These are phyloP conservation scores for Hippocampus zosterae DNA, from an alignment of 2,113 vertebrate genomes.

Conservation along the genomic window DNA sequence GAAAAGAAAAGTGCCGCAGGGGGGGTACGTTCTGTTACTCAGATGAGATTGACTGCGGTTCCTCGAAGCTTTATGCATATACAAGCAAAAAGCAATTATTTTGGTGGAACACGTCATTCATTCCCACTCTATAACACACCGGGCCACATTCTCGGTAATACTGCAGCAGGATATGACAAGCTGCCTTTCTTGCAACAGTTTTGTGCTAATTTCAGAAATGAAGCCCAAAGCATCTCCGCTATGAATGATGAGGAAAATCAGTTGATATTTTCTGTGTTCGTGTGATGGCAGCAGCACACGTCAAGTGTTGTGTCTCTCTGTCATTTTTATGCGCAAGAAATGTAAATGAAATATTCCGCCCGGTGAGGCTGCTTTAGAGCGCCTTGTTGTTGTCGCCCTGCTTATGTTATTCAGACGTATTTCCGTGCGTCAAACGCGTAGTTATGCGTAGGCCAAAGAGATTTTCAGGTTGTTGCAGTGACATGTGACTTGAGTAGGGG, in stretches of 20 bases:
- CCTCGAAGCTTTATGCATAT: constrained; percentile 24
- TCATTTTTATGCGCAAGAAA: no score
- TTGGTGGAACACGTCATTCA: constrained; percentile 36
- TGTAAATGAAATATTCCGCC: no score
- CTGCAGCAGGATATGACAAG: constrained; percentile 42
- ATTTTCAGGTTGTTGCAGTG: no score
- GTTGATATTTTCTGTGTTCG: no score
- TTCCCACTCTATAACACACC: constrained; percentile 34
- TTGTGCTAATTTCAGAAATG: constrained; percentile 37
- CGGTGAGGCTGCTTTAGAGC: no score
- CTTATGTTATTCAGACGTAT: no score
- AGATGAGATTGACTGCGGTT: constrained; percentile 23
- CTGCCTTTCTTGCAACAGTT: constrained; percentile 32
- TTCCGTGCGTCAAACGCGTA: no score
- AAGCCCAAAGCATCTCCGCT: constrained; percentile 7
- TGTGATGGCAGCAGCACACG: no score
- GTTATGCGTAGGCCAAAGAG: no score
- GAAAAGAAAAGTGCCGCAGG: constrained; percentile 10
- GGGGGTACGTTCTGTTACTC: constrained; percentile 14
- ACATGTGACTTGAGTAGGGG: no score
- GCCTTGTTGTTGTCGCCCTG: no score
- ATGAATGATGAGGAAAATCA: constrained; percentile 26
- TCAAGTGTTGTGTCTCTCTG: no score
- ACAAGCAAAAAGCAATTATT: constrained; percentile 50
- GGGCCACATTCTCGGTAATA: constrained; percentile 39